Conservation (phyloP, 1,140 invertebrate species). For the Drosophila varians region DNA sequence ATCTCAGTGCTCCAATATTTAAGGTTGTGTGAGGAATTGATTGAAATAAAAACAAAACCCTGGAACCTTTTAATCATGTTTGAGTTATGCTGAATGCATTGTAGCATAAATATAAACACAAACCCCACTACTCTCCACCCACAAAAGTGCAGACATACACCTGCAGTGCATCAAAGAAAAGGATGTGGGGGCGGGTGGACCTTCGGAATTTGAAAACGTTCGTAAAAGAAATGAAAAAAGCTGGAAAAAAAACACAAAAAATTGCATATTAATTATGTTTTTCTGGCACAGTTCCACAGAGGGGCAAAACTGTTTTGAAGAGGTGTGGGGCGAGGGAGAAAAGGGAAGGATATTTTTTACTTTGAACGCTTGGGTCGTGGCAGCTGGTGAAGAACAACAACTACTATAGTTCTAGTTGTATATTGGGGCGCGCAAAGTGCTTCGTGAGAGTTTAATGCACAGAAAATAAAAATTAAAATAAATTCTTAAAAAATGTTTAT, state of each 20-base stretch:
- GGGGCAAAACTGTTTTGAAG: conserved; percentile 17
- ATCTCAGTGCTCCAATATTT: not conserved
- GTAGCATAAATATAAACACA: conserved; percentile 73
- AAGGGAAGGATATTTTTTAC: conserved; percentile 37
- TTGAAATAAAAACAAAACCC: conserved; percentile 73
- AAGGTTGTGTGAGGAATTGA: conserved; percentile 40
- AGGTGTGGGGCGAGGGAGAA: not conserved
- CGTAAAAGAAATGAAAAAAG: conserved; percentile 48
- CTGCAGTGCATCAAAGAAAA: conserved; percentile 57
- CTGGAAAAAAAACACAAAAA: conserved; percentile 66
- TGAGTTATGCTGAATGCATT: conserved; percentile 76
- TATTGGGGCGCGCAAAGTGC: conserved; percentile 76
- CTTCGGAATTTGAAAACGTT: conserved; percentile 52
- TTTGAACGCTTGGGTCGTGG: conserved; percentile 49
- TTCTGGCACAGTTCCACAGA: conserved; percentile 73
- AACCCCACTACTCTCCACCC: conserved; percentile 22
- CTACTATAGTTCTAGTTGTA: conserved; percentile 37
- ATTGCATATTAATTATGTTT: conserved; percentile 82
- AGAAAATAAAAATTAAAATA: not conserved
- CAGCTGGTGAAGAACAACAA: conserved; percentile 28
- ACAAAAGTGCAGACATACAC: conserved; percentile 7
- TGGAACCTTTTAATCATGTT: conserved; percentile 72
- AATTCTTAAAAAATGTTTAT: no score
- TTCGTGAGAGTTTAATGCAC: conserved; percentile 32
- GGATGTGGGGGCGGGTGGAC: conserved; percentile 19